phyloP scores from a whole-genome alignment of 2,888 invertebrate genomes.

The Drosophila neutralis region DNA sequence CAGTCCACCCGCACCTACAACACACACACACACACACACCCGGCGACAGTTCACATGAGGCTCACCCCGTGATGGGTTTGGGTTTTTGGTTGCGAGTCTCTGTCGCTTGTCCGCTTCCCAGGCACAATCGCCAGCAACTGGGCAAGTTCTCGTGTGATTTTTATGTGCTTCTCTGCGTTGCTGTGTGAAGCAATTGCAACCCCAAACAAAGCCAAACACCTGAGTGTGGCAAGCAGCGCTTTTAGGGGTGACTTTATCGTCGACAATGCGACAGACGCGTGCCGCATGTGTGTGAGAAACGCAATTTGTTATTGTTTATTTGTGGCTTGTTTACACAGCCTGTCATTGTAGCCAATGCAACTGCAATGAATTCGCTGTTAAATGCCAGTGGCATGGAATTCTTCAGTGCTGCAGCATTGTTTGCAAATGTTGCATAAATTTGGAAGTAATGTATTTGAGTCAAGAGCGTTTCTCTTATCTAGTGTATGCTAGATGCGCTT shows the following conservation, averaged over 20 bases:
- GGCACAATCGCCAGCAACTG: conserved; percentile 64
- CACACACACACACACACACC: background rate
- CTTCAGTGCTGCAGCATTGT: background rate
- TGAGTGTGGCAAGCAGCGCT: conserved; percentile 41
- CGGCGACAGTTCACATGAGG: conserved; percentile 52
- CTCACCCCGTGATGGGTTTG: conserved; percentile 14
- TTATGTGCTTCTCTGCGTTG: conserved; percentile 43
- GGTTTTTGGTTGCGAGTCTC: conserved; percentile 1
- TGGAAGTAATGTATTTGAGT: background rate
- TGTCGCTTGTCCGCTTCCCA: conserved; percentile 39
- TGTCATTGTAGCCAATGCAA: conserved; percentile 24
- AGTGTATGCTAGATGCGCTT: background rate
- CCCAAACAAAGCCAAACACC: conserved; percentile 36
- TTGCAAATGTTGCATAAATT: background rate
- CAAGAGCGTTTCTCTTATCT: background rate
- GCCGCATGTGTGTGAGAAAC: conserved; percentile 63
- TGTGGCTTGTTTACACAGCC: conserved; percentile 55
- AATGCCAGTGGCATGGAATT: background rate
- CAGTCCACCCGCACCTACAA: background rate
- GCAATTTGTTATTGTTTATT: conserved; percentile 70
- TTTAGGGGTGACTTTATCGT: conserved; percentile 45
- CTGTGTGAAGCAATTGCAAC: conserved; percentile 69
- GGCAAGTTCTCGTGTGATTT: conserved; percentile 82
- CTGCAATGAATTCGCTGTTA: background rate
- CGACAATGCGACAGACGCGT: conserved; percentile 44